A percentile compares a stretch with the other conserved stretches of the same genome.
phyloP scores from a whole-genome alignment of 1,140 invertebrate genomes.

The Zaprionus gabonicus region DNA sequence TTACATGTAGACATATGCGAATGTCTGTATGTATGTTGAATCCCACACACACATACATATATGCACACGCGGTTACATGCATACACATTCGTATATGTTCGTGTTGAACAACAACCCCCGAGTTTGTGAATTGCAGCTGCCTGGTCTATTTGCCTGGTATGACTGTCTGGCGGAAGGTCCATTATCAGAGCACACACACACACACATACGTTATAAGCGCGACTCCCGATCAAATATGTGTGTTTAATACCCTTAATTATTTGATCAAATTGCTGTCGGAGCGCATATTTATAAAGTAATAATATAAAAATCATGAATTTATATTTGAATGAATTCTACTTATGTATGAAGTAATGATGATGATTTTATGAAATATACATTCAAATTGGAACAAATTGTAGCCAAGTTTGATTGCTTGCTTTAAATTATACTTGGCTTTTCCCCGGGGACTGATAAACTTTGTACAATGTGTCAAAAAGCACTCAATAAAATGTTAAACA shows the following conservation, averaged over 20 bases:
- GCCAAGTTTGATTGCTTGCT: neutral
- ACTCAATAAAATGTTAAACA: neutral
- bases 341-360: neutral
- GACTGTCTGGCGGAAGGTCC: constrained; percentile 47
- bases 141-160: constrained; percentile 34
- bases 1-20: constrained; percentile 17
- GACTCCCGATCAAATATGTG: constrained; percentile 1
- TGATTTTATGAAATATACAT: neutral
- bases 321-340: neutral
- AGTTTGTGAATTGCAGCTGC: constrained; percentile 64
- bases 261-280: constrained; percentile 27
- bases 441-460: neutral
- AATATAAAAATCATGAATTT: neutral
- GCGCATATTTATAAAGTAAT: neutral
- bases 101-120: constrained; percentile 51
- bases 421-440: neutral
- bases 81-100: neutral
- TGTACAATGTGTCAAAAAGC: neutral
- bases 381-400: neutral
- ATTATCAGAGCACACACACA: constrained; percentile 50
- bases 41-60: constrained; percentile 4
- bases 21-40: constrained; percentile 28
- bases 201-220: neutral
- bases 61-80: neutral
- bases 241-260: constrained; percentile 47